Evolutionary conservation across 1,140 invertebrate species (phyloP), one percentile per base, ranked within the genome.

Genomic region (Thaumatotibia leucotreta): DNA sequence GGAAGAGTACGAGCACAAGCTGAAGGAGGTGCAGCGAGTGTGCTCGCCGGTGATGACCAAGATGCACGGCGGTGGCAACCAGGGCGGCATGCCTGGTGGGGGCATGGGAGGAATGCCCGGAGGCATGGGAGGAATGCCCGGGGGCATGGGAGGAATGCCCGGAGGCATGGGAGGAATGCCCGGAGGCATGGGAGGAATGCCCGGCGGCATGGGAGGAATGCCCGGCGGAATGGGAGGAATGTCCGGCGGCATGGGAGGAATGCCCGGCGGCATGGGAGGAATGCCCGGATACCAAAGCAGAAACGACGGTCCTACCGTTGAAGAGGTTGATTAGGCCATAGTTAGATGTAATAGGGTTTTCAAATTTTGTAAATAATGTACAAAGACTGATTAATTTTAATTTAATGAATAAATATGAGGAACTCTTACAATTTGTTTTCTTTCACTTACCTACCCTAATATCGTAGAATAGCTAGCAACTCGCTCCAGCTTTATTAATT

Each of bases 1-100:
- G 74, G 95, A 96, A 9, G 95, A 96, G 76, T 96, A 93, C 75
- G 95, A 96, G 63, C 92, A 96, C 74, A 94, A 94, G 69, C 79
- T 95, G 45, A 95, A 96, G 70, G 94, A 96, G 58, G 74, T 95
- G 23, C 94, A 95, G 76, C 89, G 89, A 29, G 89, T 94, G 22
- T 95, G 94, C 70, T 83, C 91, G 11, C 95, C 95, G 0, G 92
- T 96, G 58, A 95, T 96, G 93, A 92, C 93, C 61, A 96, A 96
- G 80, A 76, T 96, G 33, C 95, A 96, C 73, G 93, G 93, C 70
- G 91, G 88, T 54, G 89, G n/a, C n/a, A n/a, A n/a, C n/a, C n/a
- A n/a, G n/a, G n/a, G n/a, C n/a, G n/a, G n/a, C n/a, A n/a, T n/a
- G n/a, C n/a, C n/a, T n/a, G n/a, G n/a, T n/a, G n/a, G n/a, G n/a